phyloP scores from a whole-genome alignment of 2,797 vertebrate species.

The Morelia viridis region DNA sequence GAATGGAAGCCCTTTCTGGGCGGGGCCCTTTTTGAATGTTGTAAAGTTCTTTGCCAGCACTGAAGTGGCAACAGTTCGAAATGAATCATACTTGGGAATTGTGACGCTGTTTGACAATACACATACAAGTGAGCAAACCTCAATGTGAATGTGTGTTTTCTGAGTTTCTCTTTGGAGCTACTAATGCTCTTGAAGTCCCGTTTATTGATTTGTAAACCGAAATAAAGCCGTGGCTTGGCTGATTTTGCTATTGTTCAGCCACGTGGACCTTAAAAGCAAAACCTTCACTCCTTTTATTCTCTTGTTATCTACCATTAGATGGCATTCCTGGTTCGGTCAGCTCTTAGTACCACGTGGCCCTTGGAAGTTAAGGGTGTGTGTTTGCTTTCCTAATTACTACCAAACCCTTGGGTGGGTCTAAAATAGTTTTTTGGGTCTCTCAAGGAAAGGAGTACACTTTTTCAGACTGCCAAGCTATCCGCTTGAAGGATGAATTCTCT shows the following conservation, averaged over 20 bases:
- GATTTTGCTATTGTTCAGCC: neutral
- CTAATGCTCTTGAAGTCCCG: too few species aligned
- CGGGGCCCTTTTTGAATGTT: neutral
- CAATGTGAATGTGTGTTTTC: neutral
- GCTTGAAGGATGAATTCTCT: neutral
- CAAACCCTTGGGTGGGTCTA: neutral
- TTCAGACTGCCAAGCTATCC: neutral
- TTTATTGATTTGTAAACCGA: neutral
- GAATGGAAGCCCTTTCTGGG: neutral
- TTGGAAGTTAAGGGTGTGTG: neutral
- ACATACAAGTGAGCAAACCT: neutral
- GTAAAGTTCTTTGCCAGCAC: neutral
- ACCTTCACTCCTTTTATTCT: accelerated
- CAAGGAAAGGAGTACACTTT: neutral
- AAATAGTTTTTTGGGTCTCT: neutral
- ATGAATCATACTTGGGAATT: neutral
- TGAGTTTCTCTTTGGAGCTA: neutral
- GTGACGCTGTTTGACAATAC: neutral
- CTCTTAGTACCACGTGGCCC: neutral
- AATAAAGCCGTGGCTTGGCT: neutral
- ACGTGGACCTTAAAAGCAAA: neutral
- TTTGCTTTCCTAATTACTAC: neutral
- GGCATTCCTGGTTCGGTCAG: neutral
- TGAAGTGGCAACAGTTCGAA: neutral
- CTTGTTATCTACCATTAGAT: neutral